phyloP scores from a whole-genome alignment of 2,797 vertebrate species.

The Hippoglossus hippoglossus region DNA sequence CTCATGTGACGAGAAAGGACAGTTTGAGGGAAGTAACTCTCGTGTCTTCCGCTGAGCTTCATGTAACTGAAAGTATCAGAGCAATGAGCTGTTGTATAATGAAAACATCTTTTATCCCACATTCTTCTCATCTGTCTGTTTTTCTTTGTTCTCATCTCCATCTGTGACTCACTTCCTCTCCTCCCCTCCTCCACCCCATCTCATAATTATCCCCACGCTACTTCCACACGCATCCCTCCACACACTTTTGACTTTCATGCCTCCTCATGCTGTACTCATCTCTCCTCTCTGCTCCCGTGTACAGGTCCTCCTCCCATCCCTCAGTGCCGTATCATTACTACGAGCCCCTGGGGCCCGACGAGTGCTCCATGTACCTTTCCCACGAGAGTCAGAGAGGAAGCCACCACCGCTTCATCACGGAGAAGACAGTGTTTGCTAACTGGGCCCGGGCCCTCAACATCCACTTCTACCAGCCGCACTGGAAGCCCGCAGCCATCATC shows the following conservation, averaged over 20 bases:
- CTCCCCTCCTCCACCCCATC: conserved; percentile 15
- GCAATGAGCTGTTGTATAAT: conserved; percentile 54
- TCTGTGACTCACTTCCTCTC: conserved; percentile 27
- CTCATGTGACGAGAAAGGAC: conserved; percentile 19
- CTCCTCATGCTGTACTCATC: conserved; percentile 27
- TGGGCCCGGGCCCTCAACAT: conserved; percentile 92
- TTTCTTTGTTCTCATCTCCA: conserved; percentile 53
- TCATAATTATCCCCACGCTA: conserved; percentile 59
- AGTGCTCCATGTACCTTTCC: conserved; percentile 95
- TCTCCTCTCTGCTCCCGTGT: conserved; percentile 25
- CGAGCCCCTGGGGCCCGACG: conserved; percentile 89
- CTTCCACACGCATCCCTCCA: conserved; percentile 33
- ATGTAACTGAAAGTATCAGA: conserved; percentile 41
- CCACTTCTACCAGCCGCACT: conserved; percentile 93
- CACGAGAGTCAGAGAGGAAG: conserved; percentile 92
- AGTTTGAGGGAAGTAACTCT: conserved; percentile 43
- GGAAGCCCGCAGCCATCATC: conserved; percentile 70
- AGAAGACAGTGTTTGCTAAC: conserved; percentile 93
- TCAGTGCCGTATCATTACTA: conserved; percentile 97
- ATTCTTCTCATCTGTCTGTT: conserved; percentile 57
- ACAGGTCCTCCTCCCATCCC: conserved; percentile 85
- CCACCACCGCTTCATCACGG: conserved; percentile 95
- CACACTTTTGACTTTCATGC: conserved; percentile 79
- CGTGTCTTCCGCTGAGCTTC: conserved; percentile 21
- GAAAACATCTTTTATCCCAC: conserved; percentile 45